Percentiles rank a stretch among this genome's conserved stretches.
phyloP scores from a whole-genome alignment of 2,888 invertebrate species.

The Drosophila kuntzei region DNA sequence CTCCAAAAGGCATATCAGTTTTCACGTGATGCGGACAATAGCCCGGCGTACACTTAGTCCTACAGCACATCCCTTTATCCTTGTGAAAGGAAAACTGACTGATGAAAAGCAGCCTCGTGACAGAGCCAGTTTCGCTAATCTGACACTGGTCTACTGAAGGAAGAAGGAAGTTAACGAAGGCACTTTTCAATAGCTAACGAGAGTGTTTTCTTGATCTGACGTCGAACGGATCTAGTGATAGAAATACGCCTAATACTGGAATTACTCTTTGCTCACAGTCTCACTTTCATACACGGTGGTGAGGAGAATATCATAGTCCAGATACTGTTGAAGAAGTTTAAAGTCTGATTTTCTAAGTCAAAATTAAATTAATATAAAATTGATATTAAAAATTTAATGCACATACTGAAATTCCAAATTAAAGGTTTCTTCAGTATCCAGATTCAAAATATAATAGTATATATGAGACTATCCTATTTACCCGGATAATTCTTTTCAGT shows the following conservation, averaged over 20 bases:
- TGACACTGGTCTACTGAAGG: not conserved
- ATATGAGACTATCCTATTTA: no score
- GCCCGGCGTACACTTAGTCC: not conserved
- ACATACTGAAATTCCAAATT: no score
- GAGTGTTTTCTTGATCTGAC: not conserved
- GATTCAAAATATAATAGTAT: no score
- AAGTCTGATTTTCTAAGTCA: no score
- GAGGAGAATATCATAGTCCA: not conserved
- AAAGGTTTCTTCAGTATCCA: no score
- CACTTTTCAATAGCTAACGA: not conserved
- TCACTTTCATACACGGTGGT: not conserved
- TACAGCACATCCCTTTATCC: not conserved
- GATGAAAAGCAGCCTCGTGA: not conserved
- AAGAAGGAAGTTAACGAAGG: not conserved
- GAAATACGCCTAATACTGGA: not conserved
- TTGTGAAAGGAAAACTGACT: not conserved
- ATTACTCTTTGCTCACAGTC: not conserved
- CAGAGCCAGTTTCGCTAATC: slow-evolving; percentile 4
- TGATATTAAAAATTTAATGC: no score
- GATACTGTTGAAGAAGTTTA: no score
- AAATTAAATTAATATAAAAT: no score
- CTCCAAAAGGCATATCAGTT: slow-evolving; percentile 6
- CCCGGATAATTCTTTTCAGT: no score
- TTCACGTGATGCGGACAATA: not conserved
- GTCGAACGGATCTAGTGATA: not conserved